Percentiles rank a stretch among this genome's conserved stretches.
Conservation (phyloP, 2,113 vertebrate genomes). For the Hylia prasina region DNA sequence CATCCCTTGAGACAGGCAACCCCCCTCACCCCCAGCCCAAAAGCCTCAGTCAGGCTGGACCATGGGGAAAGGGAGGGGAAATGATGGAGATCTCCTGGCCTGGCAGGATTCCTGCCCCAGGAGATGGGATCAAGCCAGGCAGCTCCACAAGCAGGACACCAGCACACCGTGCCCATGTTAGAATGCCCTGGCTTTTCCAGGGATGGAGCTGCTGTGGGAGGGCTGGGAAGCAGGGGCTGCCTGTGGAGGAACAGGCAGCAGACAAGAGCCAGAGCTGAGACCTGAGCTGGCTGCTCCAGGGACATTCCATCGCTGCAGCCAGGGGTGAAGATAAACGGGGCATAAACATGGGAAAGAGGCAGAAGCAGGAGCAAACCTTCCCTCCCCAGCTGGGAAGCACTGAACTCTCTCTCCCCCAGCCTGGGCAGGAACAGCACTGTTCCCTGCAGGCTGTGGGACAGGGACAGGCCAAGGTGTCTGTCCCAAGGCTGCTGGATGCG, state of each 20-base stretch:
- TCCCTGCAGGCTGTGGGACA: neutral
- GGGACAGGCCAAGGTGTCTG: neutral
- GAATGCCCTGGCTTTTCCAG: fast-evolving
- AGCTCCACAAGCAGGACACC: neutral
- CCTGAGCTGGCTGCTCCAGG: neutral
- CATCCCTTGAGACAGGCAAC: neutral
- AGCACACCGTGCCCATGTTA: fast-evolving
- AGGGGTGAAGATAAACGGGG: neutral
- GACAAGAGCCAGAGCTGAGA: neutral
- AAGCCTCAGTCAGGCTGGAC: neutral
- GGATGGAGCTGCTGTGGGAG: neutral
- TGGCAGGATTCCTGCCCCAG: neutral
- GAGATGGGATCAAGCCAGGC: neutral
- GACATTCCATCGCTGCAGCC: neutral
- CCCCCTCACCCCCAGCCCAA: neutral
- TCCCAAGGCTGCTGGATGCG: neutral
- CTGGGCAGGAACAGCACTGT: neutral
- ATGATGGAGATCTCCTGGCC: fast-evolving
- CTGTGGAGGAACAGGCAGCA: neutral
- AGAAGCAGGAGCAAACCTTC: neutral
- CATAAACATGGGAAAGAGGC: neutral
- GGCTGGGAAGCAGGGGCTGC: neutral
- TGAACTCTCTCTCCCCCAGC: neutral
- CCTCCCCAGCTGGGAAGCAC: neutral
- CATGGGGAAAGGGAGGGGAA: neutral